Conservation (phyloP, 1,140 invertebrate species). For the Sycobia sp. region DNA sequence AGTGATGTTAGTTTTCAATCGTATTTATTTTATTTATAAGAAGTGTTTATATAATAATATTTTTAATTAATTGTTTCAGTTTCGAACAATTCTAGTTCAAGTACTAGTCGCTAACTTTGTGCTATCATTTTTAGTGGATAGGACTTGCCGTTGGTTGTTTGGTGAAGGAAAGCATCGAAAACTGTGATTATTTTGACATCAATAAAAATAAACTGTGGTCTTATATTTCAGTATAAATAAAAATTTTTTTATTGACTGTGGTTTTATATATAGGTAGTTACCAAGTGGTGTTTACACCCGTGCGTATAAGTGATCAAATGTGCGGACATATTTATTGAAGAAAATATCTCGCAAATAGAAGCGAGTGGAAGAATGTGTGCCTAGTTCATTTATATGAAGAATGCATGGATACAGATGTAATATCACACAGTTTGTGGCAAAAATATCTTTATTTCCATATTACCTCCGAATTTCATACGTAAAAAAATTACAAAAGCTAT, state of each 20-base stretch:
- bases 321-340: slow-evolving; percentile 21
- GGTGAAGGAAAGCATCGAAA: slow-evolving; percentile 72
- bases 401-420: neutral
- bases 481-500: no score
- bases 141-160: slow-evolving; percentile 85
- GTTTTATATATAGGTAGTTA: slow-evolving; percentile 29
- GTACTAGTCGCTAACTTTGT: slow-evolving; percentile 83
- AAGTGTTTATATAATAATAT: slow-evolving; percentile 22
- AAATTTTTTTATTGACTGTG: slow-evolving; percentile 33
- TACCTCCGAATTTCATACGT: no score
- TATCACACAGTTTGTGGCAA: neutral
- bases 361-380: neutral
- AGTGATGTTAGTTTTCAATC: slow-evolving; percentile 71
- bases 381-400: slow-evolving; percentile 6
- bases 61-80: slow-evolving; percentile 72
- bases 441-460: neutral
- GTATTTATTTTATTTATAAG: neutral
- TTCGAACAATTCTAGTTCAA: slow-evolving; percentile 78
- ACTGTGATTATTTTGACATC: slow-evolving; percentile 48
- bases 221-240: slow-evolving; percentile 17
- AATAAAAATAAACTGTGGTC: slow-evolving; percentile 11
- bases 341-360: slow-evolving; percentile 7
- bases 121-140: slow-evolving; percentile 82
- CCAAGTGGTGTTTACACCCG: slow-evolving; percentile 26
- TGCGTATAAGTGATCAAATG: slow-evolving; percentile 15